Base-by-base conservation (phyloP, 2,113 vertebrate genomes). In the Pelusios castaneus region DNA sequence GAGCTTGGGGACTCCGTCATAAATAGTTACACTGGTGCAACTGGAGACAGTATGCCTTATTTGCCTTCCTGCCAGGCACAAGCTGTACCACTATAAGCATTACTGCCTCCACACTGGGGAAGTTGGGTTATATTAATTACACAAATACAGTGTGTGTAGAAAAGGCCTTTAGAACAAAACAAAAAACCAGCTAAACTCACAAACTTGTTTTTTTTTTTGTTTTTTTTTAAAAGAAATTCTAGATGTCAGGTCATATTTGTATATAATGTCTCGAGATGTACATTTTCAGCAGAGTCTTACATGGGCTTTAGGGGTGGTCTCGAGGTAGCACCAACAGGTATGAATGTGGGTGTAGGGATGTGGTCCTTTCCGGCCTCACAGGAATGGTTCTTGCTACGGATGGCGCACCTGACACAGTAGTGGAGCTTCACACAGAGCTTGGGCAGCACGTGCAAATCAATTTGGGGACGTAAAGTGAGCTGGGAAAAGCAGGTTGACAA, bases 351-450 rank as follows among this genome's bases (percentile, higher is more conserved):
- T 2, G 99, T 99, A 14, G 99, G 99, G 2, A 99, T 99, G 8
- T 99, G 98, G 97, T 99, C 99, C 96, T 99, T 99, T 86, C 99
- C 97, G 79, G 99, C 99, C 96, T 99, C 99, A 4, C 98, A 98
- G 47, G 99, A 99, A 67, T 99, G 98, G 95, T 99, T 99, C 94
- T 99, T 98, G 95, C 99, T 99, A 97, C 99, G 99, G 97, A 99
- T 99, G 92, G 99, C 99, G 81, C 99, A 99, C 97, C 99, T 99
- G 89, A 99, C 99, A 76, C 99, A 99, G 97, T 99, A 99, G 94
- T 99, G 99, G 29, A 99, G 98, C 97, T 99, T 99, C 97, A 99
- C 99, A 5, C 99, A 99, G 51, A 99, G 98, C 96, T 99, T 99
- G 92, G 99, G 99, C 91, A 99, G 97, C 55, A 98, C 98, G 2